Conservation (phyloP, 2,113 vertebrate genomes). For the Elaphurus davidianus region DNA sequence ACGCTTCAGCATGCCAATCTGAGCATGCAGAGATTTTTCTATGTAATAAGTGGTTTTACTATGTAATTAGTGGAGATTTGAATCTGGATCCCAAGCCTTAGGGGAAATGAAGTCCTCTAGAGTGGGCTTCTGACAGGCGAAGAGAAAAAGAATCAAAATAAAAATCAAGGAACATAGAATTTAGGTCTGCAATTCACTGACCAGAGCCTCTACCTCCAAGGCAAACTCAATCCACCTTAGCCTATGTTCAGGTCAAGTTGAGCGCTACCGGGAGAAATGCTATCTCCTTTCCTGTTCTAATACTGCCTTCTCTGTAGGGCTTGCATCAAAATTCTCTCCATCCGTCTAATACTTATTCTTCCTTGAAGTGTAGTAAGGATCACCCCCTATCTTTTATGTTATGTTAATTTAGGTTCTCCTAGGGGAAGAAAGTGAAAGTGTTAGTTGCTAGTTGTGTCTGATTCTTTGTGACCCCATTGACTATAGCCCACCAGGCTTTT, state of each 20-base stretch:
- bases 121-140: not conserved
- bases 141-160: not conserved
- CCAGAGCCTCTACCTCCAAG: not conserved
- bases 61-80: not conserved
- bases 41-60: not conserved
- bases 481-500: not conserved
- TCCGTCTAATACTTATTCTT: not conserved
- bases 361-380: not conserved
- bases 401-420: not conserved
- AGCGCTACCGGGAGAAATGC: not conserved
- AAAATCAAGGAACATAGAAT: not conserved
- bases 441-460: not conserved
- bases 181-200: not conserved
- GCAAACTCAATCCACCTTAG: not conserved
- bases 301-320: not conserved
- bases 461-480: not conserved
- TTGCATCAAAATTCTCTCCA: not conserved
- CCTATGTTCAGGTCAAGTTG: not conserved
- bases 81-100: not conserved
- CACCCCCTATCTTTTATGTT: not conserved
- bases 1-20: not conserved
- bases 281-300: not conserved
- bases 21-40: not conserved
- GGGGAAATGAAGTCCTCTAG: not conserved
- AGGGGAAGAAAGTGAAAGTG: not conserved